Percentiles rank a stretch among this genome's conserved stretches.
phyloP scores from a whole-genome alignment of 2,888 invertebrate genomes.

The Eupithecia subumbrata region DNA sequence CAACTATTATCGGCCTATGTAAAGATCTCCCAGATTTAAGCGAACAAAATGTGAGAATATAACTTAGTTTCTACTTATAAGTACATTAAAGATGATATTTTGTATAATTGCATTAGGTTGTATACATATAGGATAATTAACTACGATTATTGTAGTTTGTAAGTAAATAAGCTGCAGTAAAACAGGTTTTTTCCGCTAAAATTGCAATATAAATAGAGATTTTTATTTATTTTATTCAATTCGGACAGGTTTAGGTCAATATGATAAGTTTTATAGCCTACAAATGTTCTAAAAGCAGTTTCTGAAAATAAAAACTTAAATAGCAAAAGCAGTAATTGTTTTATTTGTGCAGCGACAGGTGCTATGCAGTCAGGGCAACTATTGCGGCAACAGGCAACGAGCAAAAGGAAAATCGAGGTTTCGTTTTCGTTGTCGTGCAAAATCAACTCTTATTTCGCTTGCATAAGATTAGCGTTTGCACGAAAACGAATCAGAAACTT shows the following conservation, averaged over 20 bases:
- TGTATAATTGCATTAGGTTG: conserved; percentile 82
- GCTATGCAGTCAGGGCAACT: too few relatives aligned
- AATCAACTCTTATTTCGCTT: too few relatives aligned
- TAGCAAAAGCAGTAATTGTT: conserved; percentile 47
- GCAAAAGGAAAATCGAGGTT: too few relatives aligned
- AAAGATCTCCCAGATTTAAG: conserved; percentile 47
- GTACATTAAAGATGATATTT: conserved; percentile 78
- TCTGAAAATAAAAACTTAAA: conserved; percentile 66
- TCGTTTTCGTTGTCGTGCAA: too few relatives aligned
- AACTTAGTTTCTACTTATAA: conserved; percentile 68
- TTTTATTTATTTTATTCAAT: conserved; percentile 76
- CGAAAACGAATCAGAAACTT: too few relatives aligned
- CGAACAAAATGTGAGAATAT: conserved; percentile 76
- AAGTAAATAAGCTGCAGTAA: conserved; percentile 69
- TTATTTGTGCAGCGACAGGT: conserved; percentile 13
- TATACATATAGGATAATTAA: conserved; percentile 64
- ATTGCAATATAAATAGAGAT: conserved; percentile 62
- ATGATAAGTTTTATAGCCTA: conserved; percentile 48
- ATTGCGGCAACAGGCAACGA: too few relatives aligned
- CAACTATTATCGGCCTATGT: conserved; percentile 28
- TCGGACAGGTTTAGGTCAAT: conserved; percentile 66
- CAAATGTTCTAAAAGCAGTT: conserved; percentile 54
- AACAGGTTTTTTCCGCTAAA: conserved; percentile 63
- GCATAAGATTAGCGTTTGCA: too few relatives aligned
- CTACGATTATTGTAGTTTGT: conserved; percentile 63